phyloP scores from a whole-genome alignment of 1,140 invertebrate species.

The Cherax quadricarinatus region DNA sequence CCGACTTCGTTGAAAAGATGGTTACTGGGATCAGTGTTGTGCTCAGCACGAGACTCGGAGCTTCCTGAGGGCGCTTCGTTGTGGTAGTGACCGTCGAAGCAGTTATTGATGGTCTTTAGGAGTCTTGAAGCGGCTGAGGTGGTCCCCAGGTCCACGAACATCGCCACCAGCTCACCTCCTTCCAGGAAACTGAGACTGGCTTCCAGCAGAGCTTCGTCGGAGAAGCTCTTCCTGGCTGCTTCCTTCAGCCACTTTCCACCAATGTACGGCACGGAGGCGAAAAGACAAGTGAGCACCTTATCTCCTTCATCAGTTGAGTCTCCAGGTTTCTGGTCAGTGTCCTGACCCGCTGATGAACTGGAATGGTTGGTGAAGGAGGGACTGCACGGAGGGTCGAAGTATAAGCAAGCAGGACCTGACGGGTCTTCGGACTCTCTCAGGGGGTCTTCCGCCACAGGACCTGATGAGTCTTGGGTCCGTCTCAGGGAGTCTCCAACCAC shows the following conservation, averaged over 20 bases:
- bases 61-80: no score
- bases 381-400: not conserved
- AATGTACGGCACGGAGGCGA: conserved; percentile 29
- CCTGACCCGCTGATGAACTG: not conserved
- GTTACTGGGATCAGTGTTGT: no score
- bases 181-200: conserved; percentile 17
- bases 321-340: not conserved
- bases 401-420: not conserved
- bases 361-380: not conserved
- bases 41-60: no score
- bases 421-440: not conserved
- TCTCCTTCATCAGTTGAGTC: not conserved
- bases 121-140: not conserved
- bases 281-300: conserved; percentile 23
- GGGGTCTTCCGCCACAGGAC: not conserved
- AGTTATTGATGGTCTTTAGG: not conserved
- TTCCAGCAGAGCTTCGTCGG: conserved; percentile 7
- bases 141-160: not conserved
- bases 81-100: not conserved
- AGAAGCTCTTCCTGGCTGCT: not conserved
- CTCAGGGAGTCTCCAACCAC: no score
- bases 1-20: no score
- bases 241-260: conserved; percentile 30
- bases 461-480: no score
- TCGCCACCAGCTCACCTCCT: conserved; percentile 1